Base-by-base conservation (phyloP, 2,113 vertebrate species). In the Numida meleagris region DNA sequence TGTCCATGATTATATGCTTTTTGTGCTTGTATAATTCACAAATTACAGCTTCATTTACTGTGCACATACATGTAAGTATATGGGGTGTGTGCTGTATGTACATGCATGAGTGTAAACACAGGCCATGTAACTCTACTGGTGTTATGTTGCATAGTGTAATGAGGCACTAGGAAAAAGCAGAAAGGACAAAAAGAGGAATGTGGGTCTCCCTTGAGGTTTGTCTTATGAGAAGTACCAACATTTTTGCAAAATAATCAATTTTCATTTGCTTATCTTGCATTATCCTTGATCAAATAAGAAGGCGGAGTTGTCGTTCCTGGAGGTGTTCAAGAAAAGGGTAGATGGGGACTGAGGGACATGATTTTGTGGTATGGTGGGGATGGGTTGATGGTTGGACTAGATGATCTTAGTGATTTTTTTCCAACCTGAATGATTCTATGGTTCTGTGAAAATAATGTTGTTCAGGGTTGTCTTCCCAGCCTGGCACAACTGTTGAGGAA, bases 81-180 rank as follows among this genome's bases (percentile, higher is more conserved):
- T 0, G 14, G 33, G 21, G 10, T 12, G 6, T 4, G 5, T 50
- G 50, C 57, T 78, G 36, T 17, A 4, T 4, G 9, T 24, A 6
- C 18, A 12, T 2, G 18, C 11, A 21, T 0, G 0, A 29, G 6
- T 57, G 57, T 72, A 46, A 51, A 3, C 61, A 45, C 38, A 3
- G 19, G 12, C 36, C 40, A 18, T 9, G 14, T 2, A 12, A 13
- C 34, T 59, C 2, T 4, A 27, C 5, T n/a, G 71, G 8, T 0
- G 0, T 40, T 55, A 42, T 2, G 8, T 40, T 36, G 25, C 31
- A 40, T 14, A 9, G 23, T 1, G 0, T 7, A 29, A 42, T 12
- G 38, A 57, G 31, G 13, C 31, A 38, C 3, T 2, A 21, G n/a
- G 31, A 15, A 76, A 42, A 66, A 61, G 8, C n/a, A 48, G 13